Percentiles rank a stretch among this genome's conserved stretches.
phyloP scores from a whole-genome alignment of 30 jellyfish, hydroid and myxozoan genomes.

The Catostylus mosaicus region DNA sequence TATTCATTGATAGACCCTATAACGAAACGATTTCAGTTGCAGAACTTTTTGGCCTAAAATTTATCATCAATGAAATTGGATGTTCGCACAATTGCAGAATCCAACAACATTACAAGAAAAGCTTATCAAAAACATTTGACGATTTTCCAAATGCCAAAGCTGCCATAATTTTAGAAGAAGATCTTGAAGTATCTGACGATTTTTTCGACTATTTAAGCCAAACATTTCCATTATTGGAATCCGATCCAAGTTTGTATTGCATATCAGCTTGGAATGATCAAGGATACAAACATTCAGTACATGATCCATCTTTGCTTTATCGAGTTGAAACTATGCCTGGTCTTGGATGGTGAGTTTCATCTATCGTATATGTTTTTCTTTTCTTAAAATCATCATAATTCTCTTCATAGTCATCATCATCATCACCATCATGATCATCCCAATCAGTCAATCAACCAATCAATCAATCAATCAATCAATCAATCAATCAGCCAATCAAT shows the following conservation, averaged over 20 bases:
- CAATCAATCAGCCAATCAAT: no score
- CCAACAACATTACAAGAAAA: constrained; percentile 96
- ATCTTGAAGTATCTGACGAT: constrained; percentile 94
- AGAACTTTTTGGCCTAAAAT: constrained; percentile 76
- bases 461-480: no score
- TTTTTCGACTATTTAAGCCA: constrained; percentile 93
- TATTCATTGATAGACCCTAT: constrained; percentile 80
- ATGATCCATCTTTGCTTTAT: constrained; percentile 93
- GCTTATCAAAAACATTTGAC: constrained; percentile 80
- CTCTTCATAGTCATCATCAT: no score
- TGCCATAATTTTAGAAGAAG: constrained; percentile 96
- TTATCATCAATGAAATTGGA: constrained; percentile 82
- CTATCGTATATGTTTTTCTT: not conserved
- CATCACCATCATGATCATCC: no score
- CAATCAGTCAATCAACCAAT: no score
- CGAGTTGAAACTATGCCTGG: constrained; percentile 99
- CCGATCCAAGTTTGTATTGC: constrained; percentile 88
- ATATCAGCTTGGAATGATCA: constrained; percentile 99
- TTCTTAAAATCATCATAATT: no score
- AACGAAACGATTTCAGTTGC: constrained; percentile 96
- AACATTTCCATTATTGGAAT: constrained; percentile 73
- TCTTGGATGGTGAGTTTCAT: constrained; percentile 84
- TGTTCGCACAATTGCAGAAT: constrained; percentile 95
- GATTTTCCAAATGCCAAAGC: constrained; percentile 79
- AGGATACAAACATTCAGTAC: constrained; percentile 92